phyloP scores from a whole-genome alignment of 2,113 vertebrate genomes.

The Amphiprion percula region DNA sequence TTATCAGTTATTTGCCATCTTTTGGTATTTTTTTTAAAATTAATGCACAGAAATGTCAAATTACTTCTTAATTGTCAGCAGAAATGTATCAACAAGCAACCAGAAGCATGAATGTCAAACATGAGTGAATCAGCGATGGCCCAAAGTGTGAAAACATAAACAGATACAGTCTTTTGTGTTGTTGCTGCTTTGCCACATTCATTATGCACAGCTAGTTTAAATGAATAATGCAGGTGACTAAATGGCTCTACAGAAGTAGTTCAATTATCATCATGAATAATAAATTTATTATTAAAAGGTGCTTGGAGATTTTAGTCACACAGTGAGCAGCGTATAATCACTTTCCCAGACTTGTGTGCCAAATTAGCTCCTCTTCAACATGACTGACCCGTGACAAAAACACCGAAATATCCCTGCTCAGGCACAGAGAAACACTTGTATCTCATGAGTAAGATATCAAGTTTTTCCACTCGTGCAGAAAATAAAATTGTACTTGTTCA shows the following conservation, averaged over 20 bases:
- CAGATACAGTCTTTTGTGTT: conserved; percentile 51
- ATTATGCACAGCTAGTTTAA: conserved; percentile 71
- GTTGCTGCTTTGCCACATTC: conserved; percentile 61
- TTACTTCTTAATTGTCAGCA: conserved; percentile 34
- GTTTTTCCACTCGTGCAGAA: background rate
- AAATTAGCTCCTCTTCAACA: conserved; percentile 18
- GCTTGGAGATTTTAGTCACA: conserved; percentile 67
- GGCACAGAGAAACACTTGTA: background rate
- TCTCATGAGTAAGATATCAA: background rate
- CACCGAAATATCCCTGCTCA: background rate
- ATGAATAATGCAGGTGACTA: conserved; percentile 79
- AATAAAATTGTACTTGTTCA: conserved; percentile 18
- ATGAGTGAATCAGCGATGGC: conserved; percentile 31
- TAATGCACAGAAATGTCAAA: background rate
- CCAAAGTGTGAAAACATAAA: conserved; percentile 53
- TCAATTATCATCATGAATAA: conserved; percentile 78
- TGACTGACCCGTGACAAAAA: conserved; percentile 12
- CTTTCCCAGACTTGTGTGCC: conserved; percentile 42
- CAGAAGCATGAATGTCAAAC: conserved; percentile 28
- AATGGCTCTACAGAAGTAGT: conserved; percentile 73
- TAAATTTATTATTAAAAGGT: conserved; percentile 75
- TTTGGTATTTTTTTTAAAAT: background rate
- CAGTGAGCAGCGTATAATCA: conserved; percentile 45
- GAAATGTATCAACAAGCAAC: conserved; percentile 25
- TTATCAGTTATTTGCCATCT: background rate